Base-by-base conservation (phyloP, 2,797 vertebrate species). In the Enteromius thamalakanensis region DNA sequence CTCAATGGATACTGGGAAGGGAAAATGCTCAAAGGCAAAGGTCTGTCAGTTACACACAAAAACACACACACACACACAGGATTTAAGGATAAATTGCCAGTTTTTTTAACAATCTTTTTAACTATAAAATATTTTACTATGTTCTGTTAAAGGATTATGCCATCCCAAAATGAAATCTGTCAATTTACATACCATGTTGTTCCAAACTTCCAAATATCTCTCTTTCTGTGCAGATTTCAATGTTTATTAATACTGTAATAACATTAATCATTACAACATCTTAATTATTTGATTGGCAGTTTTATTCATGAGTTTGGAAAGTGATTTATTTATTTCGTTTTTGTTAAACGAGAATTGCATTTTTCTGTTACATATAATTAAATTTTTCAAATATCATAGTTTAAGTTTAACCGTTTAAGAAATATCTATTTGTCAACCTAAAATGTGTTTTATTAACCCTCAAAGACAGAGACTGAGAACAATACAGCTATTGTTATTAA, bases 1-100 rank as follows among this genome's bases (percentile, higher is more conserved):
- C 86, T 85, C 88, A 83, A 86, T 45, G 34, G 84, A 84, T 81
- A 79, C 72, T 77, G 79, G 76, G 51, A 85, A 87, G 32, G 81
- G 80, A 85, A 88, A 80, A 81, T 75, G 79, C 51, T 67, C 37
- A 12, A 51, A 81, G 45, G 76, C 70, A 58, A 45, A 72, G 45
- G 10, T 62, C 47, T 70, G 49, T n/a, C 49, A 51, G 21, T 71
- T 68, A 72, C 49, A 74, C 47, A 58, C 17, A 42, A 29, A 53
- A 23, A 26, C 15, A 23, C 17, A 14, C 42, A 71, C 21, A 69
- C 37, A 40, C 40, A 40, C 40, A 40, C 40, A 40, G 40, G 40
- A 40, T 60, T 40, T 51, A 55, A 53, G 14, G 17, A 21, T 67
- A 82, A 80, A 84, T 79, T 49, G 53, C 53, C 12, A 17, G 26